These are phyloP conservation scores for Salvelinus namaycush DNA, from an alignment of 2,113 vertebrate species.

Conservation along the genomic window DNA sequence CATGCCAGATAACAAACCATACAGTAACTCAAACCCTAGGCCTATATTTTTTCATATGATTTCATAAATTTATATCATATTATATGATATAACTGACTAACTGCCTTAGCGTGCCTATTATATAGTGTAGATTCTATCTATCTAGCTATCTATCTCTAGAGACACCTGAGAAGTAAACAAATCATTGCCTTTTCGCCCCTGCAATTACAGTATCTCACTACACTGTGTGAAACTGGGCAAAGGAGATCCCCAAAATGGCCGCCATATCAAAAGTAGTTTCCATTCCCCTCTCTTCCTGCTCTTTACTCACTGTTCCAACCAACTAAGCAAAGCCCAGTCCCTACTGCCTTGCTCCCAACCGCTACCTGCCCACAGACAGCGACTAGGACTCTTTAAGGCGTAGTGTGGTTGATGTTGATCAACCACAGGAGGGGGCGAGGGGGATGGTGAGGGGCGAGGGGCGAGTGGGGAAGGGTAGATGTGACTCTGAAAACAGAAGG, in stretches of 20 bases:
- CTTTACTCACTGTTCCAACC: not conserved
- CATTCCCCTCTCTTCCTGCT: not conserved
- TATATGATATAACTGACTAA: slow-evolving; percentile 6
- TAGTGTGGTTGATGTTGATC: slow-evolving; percentile 50
- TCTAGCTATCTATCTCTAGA: slow-evolving; percentile 59
- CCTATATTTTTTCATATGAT: slow-evolving; percentile 12
- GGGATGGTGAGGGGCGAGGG: slow-evolving; percentile 6
- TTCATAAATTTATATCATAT: not conserved
- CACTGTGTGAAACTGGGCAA: slow-evolving; percentile 48
- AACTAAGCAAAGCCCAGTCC: not conserved
- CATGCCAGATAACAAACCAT: slow-evolving; percentile 62
- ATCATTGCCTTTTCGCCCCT: slow-evolving; percentile 52
- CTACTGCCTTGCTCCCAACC: slow-evolving; percentile 19
- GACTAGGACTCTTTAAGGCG: slow-evolving; percentile 61
- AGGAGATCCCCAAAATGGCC: slow-evolving; percentile 28
- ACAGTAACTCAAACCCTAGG: slow-evolving; percentile 50
- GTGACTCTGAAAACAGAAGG: slow-evolving; percentile 74
- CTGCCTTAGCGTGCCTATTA: not conserved
- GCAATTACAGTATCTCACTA: slow-evolving; percentile 49
- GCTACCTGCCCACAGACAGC: slow-evolving; percentile 29
- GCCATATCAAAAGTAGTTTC: slow-evolving; percentile 13
- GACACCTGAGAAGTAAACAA: slow-evolving; percentile 75
- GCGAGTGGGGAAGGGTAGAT: slow-evolving; percentile 26
- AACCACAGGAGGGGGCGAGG: slow-evolving; percentile 17
- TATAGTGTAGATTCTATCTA: slow-evolving; percentile 16